These are phyloP conservation scores for Diadophis punctatus DNA, from an alignment of 2,113 vertebrate species.

Conservation along the genomic window DNA sequence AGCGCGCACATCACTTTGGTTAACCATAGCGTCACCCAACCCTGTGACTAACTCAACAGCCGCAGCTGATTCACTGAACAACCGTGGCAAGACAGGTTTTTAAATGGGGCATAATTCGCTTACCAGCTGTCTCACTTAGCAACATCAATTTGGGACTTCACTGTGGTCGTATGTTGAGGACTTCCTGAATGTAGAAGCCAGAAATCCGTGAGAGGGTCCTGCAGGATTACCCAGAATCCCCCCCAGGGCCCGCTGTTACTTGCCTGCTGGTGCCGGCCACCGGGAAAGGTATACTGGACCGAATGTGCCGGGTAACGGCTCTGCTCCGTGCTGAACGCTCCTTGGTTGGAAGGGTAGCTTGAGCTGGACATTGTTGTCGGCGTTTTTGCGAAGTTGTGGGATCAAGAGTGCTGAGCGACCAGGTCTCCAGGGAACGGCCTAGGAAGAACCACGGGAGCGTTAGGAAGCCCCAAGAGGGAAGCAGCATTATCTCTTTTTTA, in stretches of 20 bases:
- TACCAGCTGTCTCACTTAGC: no score
- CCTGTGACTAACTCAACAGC: no score
- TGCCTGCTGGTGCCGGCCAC: conserved; percentile 88
- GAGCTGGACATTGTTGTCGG: conserved; percentile 93
- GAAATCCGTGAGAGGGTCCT: background rate
- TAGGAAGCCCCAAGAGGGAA: conserved; percentile 60
- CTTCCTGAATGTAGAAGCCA: background rate
- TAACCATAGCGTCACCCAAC: no score
- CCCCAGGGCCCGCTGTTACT: conserved; percentile 31
- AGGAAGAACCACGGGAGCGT: conserved; percentile 53
- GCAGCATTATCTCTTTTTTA: no score
- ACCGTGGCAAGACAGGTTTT: no score
- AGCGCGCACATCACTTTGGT: no score
- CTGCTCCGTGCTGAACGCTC: conserved; percentile 94
- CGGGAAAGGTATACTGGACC: conserved; percentile 90
- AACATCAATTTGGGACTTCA: no score
- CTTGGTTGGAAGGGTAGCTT: conserved; percentile 94
- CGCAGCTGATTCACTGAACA: no score
- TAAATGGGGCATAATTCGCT: no score
- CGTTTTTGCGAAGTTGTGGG: conserved; percentile 73
- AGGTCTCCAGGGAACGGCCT: conserved; percentile 86
- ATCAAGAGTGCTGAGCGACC: conserved; percentile 76
- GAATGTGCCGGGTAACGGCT: conserved; percentile 89
- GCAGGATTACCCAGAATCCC: background rate
- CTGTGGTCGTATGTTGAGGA: no score